Conservation (phyloP, 2,888 invertebrate species). For the Leptogaster cylindrica region DNA sequence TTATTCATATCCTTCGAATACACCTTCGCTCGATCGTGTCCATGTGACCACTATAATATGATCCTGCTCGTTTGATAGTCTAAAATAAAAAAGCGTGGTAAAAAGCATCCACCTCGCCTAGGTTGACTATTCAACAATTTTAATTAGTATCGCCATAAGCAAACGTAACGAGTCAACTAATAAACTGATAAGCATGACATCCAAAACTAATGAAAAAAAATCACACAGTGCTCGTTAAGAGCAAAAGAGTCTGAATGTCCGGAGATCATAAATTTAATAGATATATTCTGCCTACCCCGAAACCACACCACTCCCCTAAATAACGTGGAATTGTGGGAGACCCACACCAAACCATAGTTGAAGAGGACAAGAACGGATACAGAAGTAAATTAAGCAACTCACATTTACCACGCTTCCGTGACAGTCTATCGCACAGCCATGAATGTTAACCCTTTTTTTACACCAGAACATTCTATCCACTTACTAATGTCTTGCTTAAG, state of each 20-base stretch:
- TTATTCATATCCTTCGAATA: too few species aligned
- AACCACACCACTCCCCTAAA: conserved; percentile 13
- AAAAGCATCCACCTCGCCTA: too few species aligned
- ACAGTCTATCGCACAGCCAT: conserved; percentile 18
- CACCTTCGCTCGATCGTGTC: too few species aligned
- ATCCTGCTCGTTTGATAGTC: too few species aligned
- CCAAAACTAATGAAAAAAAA: conserved; percentile 30
- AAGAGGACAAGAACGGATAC: neutral
- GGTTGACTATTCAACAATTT: neutral
- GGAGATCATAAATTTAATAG: conserved; percentile 34
- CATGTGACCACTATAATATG: too few species aligned
- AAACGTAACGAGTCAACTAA: neutral
- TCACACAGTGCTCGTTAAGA: conserved; percentile 25
- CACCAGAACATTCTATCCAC: conserved; percentile 28
- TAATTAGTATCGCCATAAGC: neutral
- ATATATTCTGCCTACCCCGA: conserved; percentile 6
- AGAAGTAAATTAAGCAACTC: conserved; percentile 30
- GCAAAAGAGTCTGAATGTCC: conserved; percentile 16
- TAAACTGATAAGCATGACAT: conserved; percentile 30
- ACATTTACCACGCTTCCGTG: conserved; percentile 24
- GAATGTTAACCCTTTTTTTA: too few species aligned
- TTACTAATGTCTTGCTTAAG: conserved; percentile 30
- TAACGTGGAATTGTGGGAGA: too few species aligned
- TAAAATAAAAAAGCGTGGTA: too few species aligned
- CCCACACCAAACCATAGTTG: neutral